Evolutionary conservation across 2,797 vertebrate genomes (phyloP), one percentile per base, ranked within the genome.

Genomic region (Notoglanidium macrostoma): DNA sequence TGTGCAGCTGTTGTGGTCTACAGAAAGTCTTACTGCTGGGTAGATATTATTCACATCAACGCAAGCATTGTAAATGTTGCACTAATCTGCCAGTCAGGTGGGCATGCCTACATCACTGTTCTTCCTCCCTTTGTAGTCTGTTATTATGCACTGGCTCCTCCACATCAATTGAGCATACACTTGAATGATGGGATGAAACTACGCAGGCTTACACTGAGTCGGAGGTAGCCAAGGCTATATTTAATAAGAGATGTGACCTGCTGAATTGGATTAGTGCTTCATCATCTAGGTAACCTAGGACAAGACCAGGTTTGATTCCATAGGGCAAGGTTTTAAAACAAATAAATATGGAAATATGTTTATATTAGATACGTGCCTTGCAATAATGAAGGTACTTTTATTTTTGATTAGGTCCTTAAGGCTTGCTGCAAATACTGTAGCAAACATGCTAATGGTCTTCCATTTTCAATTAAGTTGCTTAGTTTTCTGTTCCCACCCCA

Each of bases 391-490:
- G 80, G 61, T 73, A 57, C 29, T 83, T 90, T 87, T 90, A 51
- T 90, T 90, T 40, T 90, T 85, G 74, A 88, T 88, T 89, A 83
- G 67, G 63, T 86, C 70, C 65, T 82, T 86, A 70, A 86, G 54
- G 68, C 87, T 87, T 83, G 84, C 70, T 85, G 81, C 80, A 35
- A 73, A 70, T 14, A 49, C 89, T 68, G 57, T 83, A 63, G 76
- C 84, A 84, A 88, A 83, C 83, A 90, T 77, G 82, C 76, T 89
- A 88, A 90, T 91, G 86, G 87, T 88, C 86, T 88, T 90, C 80
- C 83, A 78, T 89, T 91, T 91, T 91, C 88, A 92, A 92, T 92
- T 90, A 92, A 68, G 89, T 77, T 73, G 79, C 85, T 81, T 59
- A 49, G 29, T 29, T 73, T 54, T 59, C 49, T 59, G 84, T 83